Conservation (phyloP, 2,888 invertebrate species). For the Monopis laevigella region DNA sequence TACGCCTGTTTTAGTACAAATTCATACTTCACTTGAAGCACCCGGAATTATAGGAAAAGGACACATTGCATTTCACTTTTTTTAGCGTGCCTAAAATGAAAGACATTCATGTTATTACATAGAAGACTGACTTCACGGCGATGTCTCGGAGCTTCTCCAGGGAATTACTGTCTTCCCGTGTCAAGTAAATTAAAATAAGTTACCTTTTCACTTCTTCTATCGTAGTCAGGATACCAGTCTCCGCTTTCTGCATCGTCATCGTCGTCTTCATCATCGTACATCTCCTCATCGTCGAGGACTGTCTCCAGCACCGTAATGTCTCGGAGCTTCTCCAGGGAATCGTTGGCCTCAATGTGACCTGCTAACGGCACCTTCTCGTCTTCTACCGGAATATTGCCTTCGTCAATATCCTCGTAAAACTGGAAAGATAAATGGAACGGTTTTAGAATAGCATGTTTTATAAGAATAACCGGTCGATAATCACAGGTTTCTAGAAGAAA, state of each 20-base stretch:
- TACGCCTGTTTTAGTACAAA: too few species aligned
- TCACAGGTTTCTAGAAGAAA: too few species aligned
- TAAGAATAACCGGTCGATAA: too few species aligned
- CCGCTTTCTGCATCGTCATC: constrained; percentile 47
- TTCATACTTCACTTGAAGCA: too few species aligned
- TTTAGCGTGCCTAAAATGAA: too few species aligned
- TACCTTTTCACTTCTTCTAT: constrained; percentile 40
- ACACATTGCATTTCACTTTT: too few species aligned
- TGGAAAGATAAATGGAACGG: too few species aligned
- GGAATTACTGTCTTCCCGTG: too few species aligned
- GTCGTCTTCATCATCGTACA: constrained; percentile 37
- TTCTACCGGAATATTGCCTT: constrained; percentile 26
- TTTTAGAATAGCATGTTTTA: too few species aligned
- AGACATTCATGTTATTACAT: too few species aligned
- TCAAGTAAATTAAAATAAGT: too few species aligned
- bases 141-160: constrained; percentile 46
- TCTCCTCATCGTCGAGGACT: constrained; percentile 37
- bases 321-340: constrained; percentile 42
- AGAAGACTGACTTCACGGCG: constrained; percentile 50
- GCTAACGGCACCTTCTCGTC: constrained; percentile 25
- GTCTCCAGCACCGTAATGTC: constrained; percentile 47
- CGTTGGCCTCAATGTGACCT: constrained; percentile 26
- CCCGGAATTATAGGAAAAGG: too few species aligned
- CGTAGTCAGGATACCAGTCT: constrained; percentile 50
- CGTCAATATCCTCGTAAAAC: constrained; percentile 48